Evolutionary conservation across 2,797 vertebrate species (phyloP).

Genomic region (Hippocampus kuda): DNA sequence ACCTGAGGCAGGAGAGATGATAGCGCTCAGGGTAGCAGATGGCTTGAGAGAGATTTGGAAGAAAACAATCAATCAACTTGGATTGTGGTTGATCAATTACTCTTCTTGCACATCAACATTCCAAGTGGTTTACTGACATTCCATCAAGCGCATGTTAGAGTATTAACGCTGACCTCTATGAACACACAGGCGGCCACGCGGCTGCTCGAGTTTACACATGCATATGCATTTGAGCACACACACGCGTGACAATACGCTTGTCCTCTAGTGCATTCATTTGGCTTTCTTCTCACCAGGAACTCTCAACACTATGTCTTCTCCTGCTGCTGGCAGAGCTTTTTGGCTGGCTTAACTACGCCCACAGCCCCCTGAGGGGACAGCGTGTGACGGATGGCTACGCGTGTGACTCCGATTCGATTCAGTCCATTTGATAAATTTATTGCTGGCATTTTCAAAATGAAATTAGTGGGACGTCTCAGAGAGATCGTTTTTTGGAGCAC

Average conservation of each 20-base stretch:
- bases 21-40: constrained; percentile 44
- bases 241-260: constrained; percentile 26
- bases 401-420: constrained; percentile 63
- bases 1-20: constrained; percentile 30
- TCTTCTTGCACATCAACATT: constrained; percentile 25
- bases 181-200: constrained; percentile 17
- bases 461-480: constrained; percentile 63
- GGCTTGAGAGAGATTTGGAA: constrained; percentile 50
- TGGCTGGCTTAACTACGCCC: constrained; percentile 60
- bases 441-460: constrained; percentile 67
- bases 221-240: constrained; percentile 23
- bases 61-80: constrained; percentile 57
- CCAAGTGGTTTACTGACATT: constrained; percentile 42
- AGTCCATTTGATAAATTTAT: constrained; percentile 68
- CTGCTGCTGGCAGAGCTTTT: constrained; percentile 52
- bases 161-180: constrained; percentile 49
- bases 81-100: constrained; percentile 57
- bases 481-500: constrained; percentile 62
- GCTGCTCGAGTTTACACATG: constrained; percentile 23
- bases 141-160: constrained; percentile 24
- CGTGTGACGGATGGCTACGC: constrained; percentile 60
- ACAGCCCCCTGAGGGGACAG: constrained; percentile 55
- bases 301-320: constrained; percentile 27
- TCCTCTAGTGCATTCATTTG: constrained; percentile 29
- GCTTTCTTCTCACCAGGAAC: constrained; percentile 21